Base-by-base conservation (phyloP, 2,113 vertebrate genomes). In the Procavia capensis region DNA sequence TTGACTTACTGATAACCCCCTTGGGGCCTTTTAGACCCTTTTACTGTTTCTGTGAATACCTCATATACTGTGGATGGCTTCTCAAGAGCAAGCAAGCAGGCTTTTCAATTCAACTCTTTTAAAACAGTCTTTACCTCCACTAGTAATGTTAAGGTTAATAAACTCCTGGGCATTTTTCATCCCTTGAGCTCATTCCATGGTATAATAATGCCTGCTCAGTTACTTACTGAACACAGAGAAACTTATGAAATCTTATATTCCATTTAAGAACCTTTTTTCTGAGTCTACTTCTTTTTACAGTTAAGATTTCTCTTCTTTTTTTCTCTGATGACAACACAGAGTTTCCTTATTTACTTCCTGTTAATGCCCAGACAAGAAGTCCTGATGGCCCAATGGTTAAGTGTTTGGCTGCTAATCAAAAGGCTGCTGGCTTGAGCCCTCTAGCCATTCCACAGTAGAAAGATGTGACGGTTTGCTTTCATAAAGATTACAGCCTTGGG, bases 271-370 rank as follows among this genome's bases (percentile, higher is more conserved):
- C n/a, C 54, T 68, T 36, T 84, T 84, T 34, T 74, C n/a, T 43
- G 17, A 81, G 24, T 59, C 47, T 43, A 59, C 47, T 36, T 54
- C 61, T 36, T 89, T 72, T 84, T 36, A 61, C 17, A 45, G 25
- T 85, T 76, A 47, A 47, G 57, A 36, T 25, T 70, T 85, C 72
- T 92, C 57, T 43, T 75, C n/a, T 90, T 81, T 81, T 61, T 88
- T 47, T 36, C 39, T 45, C 34, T 10, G 11, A 57, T 59, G 66
- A 85, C 39, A 81, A 50, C 54, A 81, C 17, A 34, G 7, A 61
- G 34, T 75, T 74, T 82, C 45, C 41, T 83, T n/a, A n/a, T 34
- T 75, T 68, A 78, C 36, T 50, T 90, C 50, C 54, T 24, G 3
- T 57, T 63, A 72, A 59, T 36, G 75, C 64, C 24, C 1, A 85